Evolutionary conservation across 2,888 invertebrate genomes (phyloP), one percentile per base, ranked within the genome.

Genomic region (Andrena bicolor): DNA sequence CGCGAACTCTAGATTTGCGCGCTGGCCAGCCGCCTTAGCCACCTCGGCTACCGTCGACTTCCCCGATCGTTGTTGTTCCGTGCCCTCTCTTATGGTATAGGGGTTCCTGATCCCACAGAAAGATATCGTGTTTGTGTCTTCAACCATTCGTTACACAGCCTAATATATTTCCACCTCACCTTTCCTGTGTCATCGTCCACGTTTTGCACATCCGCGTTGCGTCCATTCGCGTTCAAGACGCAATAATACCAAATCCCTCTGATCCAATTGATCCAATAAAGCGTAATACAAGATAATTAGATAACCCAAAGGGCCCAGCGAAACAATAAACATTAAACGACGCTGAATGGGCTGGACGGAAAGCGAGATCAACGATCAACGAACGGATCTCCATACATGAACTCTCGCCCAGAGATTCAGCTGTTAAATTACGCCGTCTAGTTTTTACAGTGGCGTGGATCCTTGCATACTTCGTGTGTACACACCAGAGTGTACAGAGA

Each of bases 321-420:
- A 76, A 81, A 73, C 81, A 80, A 76, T 81, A 76, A 80, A 79
- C 70, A 60, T 66, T 68, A 41, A 80, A 56, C 49, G 49, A 30
- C 41, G 20, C 41, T 28, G 56, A 69, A 69, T 65, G 70, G 49
- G 49, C 3, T 23, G 26, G n/a, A 8, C 13, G 23, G 20, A 56
- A 28, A 30, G 30, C 49, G 32, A 53, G 10, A n/a, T 30, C 30
- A 30, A 30, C 78, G 66, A 63, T 49, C 16, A 65, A 49, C 61
- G 77, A 68, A 61, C 32, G 4, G 32, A 13, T 53, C 16, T 41
- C 41, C 41, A 2, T 26, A 7, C 30, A 51, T 20, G 8, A n/a
- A 53, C 16, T 30, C 23, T 32, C 26, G 30, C 32, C 10, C 35
- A 26, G n/a, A 20, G 49, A 65, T 65, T 58, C 51, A 48, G 16